phyloP scores from a whole-genome alignment of 2,113 vertebrate species.

The Meleagris gallopavo region DNA sequence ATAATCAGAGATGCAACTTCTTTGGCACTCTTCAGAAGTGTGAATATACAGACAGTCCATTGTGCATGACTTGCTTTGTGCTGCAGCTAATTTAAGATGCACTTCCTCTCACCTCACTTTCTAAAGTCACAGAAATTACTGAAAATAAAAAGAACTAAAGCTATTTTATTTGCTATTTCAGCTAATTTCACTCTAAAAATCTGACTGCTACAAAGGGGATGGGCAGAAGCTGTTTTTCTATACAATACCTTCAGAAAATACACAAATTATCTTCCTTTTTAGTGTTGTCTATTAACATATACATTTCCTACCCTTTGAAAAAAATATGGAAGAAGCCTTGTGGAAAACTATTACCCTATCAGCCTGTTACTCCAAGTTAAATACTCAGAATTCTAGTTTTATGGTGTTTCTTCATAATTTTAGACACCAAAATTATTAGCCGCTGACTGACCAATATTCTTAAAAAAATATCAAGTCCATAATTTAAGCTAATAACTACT shows the following conservation, averaged over 20 bases:
- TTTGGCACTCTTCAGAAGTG: not conserved
- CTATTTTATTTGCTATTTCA: not conserved
- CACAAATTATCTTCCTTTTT: not conserved
- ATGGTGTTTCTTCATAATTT: slow-evolving; percentile 57
- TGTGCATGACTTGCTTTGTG: not conserved
- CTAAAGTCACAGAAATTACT: not conserved
- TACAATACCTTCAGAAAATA: not conserved
- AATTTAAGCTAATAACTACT: slow-evolving; percentile 74
- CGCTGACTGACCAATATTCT: slow-evolving; percentile 52
- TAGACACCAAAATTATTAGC: slow-evolving; percentile 69
- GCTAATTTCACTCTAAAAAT: not conserved
- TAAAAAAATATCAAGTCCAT: slow-evolving; percentile 65
- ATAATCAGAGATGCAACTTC: not conserved
- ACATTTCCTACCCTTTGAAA: not conserved
- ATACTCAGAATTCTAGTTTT: slow-evolving; percentile 46
- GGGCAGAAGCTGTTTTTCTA: not conserved
- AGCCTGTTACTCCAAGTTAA: slow-evolving; percentile 12
- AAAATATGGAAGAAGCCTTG: not conserved
- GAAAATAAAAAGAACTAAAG: not conserved
- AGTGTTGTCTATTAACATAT: not conserved
- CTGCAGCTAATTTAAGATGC: not conserved
- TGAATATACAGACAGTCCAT: not conserved
- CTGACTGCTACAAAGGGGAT: not conserved
- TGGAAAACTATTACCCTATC: not conserved
- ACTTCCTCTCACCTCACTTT: not conserved